Evolutionary conservation across 2,888 invertebrate genomes (phyloP).

Genomic region (Drosophila mimetica): DNA sequence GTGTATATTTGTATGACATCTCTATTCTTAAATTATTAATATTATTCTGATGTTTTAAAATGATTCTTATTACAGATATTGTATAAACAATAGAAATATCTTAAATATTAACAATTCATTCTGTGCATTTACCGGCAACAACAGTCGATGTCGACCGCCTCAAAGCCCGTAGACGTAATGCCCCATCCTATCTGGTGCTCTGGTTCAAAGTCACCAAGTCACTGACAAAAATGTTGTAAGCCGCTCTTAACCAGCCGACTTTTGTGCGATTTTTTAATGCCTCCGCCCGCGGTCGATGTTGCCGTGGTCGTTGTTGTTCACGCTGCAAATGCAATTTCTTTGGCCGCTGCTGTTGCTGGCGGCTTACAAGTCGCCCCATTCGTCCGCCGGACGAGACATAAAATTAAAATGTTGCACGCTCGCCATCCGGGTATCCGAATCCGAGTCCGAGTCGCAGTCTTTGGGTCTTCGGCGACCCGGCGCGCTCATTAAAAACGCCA

Average conservation of each 20-base stretch:
- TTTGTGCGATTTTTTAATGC: conserved; percentile 20
- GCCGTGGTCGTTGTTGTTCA: not conserved
- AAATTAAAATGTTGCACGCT: conserved; percentile 82
- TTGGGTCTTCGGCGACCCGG: conserved; percentile 35
- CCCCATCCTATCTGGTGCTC: conserved; percentile 37
- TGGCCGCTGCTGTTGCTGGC: conserved; percentile 24
- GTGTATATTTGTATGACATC: no score
- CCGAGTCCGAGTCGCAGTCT: conserved; percentile 8
- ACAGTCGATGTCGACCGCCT: conserved; percentile 3
- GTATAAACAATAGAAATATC: not conserved
- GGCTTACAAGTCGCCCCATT: conserved; percentile 46
- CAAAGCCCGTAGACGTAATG: conserved; percentile 2
- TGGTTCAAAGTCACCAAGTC: conserved; percentile 75
- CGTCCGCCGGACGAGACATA: conserved; percentile 60
- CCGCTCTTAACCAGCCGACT: conserved; percentile 36
- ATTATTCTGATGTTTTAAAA: no score
- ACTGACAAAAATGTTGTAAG: conserved; percentile 81
- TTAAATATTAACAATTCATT: not conserved
- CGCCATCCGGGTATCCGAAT: conserved; percentile 23
- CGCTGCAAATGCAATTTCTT: conserved; percentile 1
- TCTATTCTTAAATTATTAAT: no score
- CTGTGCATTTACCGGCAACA: not conserved
- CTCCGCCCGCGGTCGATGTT: conserved; percentile 50
- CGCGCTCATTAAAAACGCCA: conserved; percentile 84
- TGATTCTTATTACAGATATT: no score